Conservation (phyloP, 2,113 vertebrate species). For the Triplophysa siluroides region DNA sequence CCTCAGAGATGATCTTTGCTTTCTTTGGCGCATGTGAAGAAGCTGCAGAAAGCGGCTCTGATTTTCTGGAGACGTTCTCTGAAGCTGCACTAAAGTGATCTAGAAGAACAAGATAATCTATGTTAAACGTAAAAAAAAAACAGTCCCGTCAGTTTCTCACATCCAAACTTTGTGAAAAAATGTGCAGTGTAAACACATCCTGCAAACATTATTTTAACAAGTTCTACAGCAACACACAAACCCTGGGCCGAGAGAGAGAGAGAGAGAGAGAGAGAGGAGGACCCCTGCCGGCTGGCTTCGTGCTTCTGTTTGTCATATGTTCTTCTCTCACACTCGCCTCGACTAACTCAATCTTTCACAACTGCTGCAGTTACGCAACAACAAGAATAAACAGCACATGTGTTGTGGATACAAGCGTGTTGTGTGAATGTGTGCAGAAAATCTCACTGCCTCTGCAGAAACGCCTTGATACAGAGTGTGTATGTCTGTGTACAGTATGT, state of each 20-base stretch:
- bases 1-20: conserved; percentile 46
- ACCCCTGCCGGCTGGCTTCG: not conserved
- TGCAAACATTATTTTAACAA: too few relatives aligned
- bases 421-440: not conserved
- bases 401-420: not conserved
- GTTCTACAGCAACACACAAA: too few relatives aligned
- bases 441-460: not conserved
- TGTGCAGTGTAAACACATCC: too few relatives aligned
- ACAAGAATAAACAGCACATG: not conserved
- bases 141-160: too few relatives aligned
- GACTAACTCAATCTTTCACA: not conserved
- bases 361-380: not conserved
- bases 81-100: not conserved
- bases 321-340: not conserved
- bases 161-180: too few relatives aligned
- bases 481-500: too few relatives aligned
- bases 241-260: too few relatives aligned
- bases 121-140: not conserved
- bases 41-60: not conserved
- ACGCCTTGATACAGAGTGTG: too few relatives aligned
- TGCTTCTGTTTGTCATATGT: not conserved
- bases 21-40: conserved; percentile 54
- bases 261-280: not conserved
- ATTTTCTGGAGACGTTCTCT: not conserved
- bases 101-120: not conserved